Evolutionary conservation across 2,113 vertebrate genomes (phyloP).

Genomic region (Melanerpes aurifrons): DNA sequence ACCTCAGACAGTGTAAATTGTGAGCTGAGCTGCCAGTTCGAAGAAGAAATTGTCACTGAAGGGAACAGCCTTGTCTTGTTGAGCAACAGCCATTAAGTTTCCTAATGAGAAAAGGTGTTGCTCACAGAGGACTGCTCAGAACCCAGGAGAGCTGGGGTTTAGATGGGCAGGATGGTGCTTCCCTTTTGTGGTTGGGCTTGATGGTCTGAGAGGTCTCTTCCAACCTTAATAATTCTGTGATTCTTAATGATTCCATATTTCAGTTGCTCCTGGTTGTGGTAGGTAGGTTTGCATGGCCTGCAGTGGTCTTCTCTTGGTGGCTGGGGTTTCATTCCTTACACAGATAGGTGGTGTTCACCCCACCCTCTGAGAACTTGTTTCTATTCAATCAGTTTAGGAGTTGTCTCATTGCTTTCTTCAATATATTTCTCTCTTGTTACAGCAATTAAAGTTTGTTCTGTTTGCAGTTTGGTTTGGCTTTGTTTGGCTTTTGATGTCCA

Average conservation of each 20-base stretch:
- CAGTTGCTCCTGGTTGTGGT: no score
- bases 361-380: not conserved
- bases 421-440: not conserved
- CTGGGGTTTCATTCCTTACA: not conserved
- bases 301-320: not conserved
- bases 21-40: not conserved
- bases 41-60: not conserved
- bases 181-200: no score
- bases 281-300: no score
- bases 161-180: not conserved
- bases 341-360: rapidly evolving
- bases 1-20: not conserved
- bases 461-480: not conserved
- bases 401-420: not conserved
- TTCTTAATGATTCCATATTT: no score
- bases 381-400: not conserved
- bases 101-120: not conserved
- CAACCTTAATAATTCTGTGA: no score
- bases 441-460: not conserved
- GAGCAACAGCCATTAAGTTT: not conserved
- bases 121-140: not conserved
- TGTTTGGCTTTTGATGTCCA: not conserved
- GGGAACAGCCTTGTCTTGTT: not conserved
- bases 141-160: not conserved
- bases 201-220: no score